These are phyloP conservation scores for Dromius quadrimaculatus DNA, from an alignment of 2,888 invertebrate species.

Conservation along the genomic window DNA sequence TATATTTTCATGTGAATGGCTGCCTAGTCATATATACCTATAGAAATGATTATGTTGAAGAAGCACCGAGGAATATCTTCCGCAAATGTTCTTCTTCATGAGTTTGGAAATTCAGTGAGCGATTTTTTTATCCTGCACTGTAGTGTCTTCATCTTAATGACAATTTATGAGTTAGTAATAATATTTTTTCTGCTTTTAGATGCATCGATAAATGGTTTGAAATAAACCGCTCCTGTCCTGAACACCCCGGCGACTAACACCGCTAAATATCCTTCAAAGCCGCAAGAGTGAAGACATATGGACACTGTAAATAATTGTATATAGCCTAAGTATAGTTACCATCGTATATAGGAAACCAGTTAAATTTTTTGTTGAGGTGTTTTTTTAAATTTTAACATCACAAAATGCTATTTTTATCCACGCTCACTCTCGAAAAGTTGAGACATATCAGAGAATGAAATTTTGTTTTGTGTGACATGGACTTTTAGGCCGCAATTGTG, in stretches of 20 bases:
- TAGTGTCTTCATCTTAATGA: too few relatives aligned
- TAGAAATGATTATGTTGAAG: too few relatives aligned
- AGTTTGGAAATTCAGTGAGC: too few relatives aligned
- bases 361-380: slow-evolving; percentile 38
- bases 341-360: slow-evolving; percentile 36
- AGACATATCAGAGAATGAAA: slow-evolving; percentile 11
- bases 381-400: slow-evolving; percentile 10
- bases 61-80: too few relatives aligned
- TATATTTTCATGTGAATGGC: too few relatives aligned
- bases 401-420: neutral
- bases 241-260: slow-evolving; percentile 94
- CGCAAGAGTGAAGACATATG: neutral
- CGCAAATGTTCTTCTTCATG: too few relatives aligned
- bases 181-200: slow-evolving; percentile 76
- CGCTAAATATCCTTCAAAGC: neutral
- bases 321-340: slow-evolving; percentile 52
- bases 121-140: too few relatives aligned
- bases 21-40: too few relatives aligned
- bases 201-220: slow-evolving; percentile 99
- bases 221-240: slow-evolving; percentile 98
- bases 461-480: neutral
- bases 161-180: too few relatives aligned
- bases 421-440: neutral
- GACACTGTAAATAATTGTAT: slow-evolving; percentile 48
- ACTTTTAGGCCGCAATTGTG: slow-evolving; percentile 1